Base-by-base conservation (phyloP, 2,888 invertebrate species). In the Pyralis farinalis region DNA sequence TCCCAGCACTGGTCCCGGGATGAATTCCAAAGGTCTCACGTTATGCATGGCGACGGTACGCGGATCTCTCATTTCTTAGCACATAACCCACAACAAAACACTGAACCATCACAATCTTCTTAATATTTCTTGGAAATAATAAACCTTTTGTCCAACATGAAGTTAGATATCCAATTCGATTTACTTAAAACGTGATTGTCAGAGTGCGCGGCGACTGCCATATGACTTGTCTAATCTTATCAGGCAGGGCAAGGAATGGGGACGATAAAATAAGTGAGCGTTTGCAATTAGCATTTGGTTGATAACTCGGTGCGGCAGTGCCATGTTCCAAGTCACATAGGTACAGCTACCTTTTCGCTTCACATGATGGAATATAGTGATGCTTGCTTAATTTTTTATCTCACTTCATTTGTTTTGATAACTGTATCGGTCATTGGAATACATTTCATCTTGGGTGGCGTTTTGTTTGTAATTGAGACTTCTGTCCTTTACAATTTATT, bases 191-290 rank as follows among this genome's bases (percentile, higher is more conserved):
- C 16, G 37, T 10, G 21, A 11, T 58, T 49, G 42, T 53, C 55
- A 67, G 62, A 66, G 69, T 72, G 69, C 72, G 71, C 63, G 63
- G 58, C 45, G 47, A 49, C 56, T 60, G 61, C 75, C 85, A 75
- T 83, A 85, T 84, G 84, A 86, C 82, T 66, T 64, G 49, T 66
- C 49, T 79, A 76, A 85, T 84, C 85, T 86, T 84, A 86, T 86
- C 86, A 58, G 57, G 44, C 86, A 58, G 57, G 44, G 44, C 53
- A 67, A 73, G 76, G 74, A 81, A 76, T 69, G 65, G 56, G 69
- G 59, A 63, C 70, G 83, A 83, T 83, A 85, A 84, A 71, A 75
- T 67, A 71, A 70, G 71, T 70, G 66, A 71, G 62, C 76, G 68
- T 64, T 60, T 69, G 74, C 80, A 85, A 84, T 84, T 84, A 86